Evolutionary conservation across 2,797 vertebrate species (phyloP).

Genomic region (Molossus alvarezi): DNA sequence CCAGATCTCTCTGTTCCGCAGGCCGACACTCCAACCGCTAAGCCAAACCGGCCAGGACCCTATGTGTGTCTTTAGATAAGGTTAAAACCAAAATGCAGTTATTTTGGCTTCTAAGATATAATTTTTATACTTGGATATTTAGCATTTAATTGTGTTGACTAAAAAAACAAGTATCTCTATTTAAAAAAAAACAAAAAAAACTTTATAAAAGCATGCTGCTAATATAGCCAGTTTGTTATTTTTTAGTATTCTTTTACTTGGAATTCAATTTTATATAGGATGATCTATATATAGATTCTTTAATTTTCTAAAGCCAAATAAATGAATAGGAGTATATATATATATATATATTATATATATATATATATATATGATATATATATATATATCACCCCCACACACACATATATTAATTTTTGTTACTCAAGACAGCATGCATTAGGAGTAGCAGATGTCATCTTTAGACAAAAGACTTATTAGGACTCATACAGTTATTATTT

Average conservation of each 20-base stretch:
- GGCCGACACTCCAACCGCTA: too few species aligned
- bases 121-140: neutral
- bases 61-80: neutral
- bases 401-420: too few species aligned
- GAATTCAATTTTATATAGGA: neutral
- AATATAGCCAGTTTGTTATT: neutral
- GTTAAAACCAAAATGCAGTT: neutral
- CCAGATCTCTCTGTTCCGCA: too few species aligned
- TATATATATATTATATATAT: too few species aligned
- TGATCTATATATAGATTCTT: neutral
- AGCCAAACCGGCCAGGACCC: too few species aligned
- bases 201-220: neutral
- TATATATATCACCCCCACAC: too few species aligned
- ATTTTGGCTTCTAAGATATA: neutral
- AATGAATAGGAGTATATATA: neutral
- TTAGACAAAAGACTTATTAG: neutral
- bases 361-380: too few species aligned
- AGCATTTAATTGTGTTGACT: neutral
- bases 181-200: neutral
- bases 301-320: neutral
- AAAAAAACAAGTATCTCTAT: neutral
- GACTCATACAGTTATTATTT: conserved; percentile 14
- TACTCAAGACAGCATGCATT: neutral
- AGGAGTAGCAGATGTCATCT: neutral
- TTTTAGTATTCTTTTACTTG: neutral